These are phyloP conservation scores for Melitaea cinxia DNA, from an alignment of 1,140 invertebrate species.

Conservation along the genomic window DNA sequence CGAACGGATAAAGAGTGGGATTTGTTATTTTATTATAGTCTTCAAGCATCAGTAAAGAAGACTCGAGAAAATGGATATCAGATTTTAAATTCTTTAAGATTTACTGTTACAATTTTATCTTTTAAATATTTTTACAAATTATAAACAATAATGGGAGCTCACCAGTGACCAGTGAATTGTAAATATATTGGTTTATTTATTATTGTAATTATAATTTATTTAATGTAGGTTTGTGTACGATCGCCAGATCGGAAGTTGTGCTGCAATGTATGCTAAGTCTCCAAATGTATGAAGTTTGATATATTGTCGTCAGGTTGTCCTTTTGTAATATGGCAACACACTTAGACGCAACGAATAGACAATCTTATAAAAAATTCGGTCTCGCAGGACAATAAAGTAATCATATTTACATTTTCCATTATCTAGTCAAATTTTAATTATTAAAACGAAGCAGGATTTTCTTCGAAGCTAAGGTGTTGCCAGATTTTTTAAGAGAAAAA, in stretches of 20 bases:
- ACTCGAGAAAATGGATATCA: too few relatives aligned
- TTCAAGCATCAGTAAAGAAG: too few relatives aligned
- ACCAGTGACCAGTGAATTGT: conserved; percentile 18
- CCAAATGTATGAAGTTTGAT: conserved; percentile 30
- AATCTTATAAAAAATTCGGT: conserved; percentile 7
- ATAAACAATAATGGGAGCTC: too few relatives aligned
- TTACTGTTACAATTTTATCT: too few relatives aligned
- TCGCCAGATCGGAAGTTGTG: conserved; percentile 17
- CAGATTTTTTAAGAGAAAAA: conserved; percentile 18
- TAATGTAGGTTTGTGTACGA: conserved; percentile 23
- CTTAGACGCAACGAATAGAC: conserved; percentile 15
- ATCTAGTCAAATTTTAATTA: conserved; percentile 31
- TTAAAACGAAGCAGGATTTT: not conserved
- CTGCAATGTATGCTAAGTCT: conserved; percentile 11
- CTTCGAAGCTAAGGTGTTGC: conserved; percentile 22
- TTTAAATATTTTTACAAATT: too few relatives aligned
- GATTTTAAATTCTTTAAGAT: too few relatives aligned
- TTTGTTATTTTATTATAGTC: too few relatives aligned
- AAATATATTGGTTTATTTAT: conserved; percentile 32
- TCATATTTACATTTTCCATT: conserved; percentile 19
- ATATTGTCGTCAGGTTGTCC: conserved; percentile 21
- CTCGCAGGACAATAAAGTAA: conserved; percentile 15
- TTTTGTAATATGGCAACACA: conserved; percentile 40
- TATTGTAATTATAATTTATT: conserved; percentile 34
- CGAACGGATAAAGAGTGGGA: too few relatives aligned